Evolutionary conservation across 1,140 invertebrate genomes (phyloP), one percentile per base, ranked within the genome.

Genomic region (Drosophila sucinea): DNA sequence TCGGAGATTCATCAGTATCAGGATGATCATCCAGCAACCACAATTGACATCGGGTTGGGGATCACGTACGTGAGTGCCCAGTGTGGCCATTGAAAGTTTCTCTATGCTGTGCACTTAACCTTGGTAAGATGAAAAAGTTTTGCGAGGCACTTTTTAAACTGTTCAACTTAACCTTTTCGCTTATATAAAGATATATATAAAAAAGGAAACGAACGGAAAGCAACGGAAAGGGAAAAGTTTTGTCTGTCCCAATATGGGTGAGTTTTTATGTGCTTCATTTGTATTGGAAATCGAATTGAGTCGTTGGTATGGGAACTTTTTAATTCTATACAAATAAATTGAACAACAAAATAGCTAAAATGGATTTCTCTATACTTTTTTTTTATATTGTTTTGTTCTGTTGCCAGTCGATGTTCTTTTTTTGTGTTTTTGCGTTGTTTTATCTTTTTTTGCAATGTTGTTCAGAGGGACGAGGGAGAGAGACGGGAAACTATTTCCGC

Each of bases 401-500:
- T 6, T 25, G 25, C 44, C 44, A 27, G 4, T 51, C 7, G 25
- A 51, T 51, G 25, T n/a, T 51, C 10, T 51, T 8, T 8, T 51
- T 10, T 51, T 38, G 8, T 38, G 35, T 11, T 38, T 2, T 38
- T 29, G 4, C 30, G 10, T n/a, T 58, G n/a, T 58, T 35, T 58
- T 58, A 58, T 58, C 56, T 57, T 57, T 32, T 57, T 51, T 8
- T 0, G 8, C 11, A 32, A 57, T 33, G 27, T 33, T 27, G 7
- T 17, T 17, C 17, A 3, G 23, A 27, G 23, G 44, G 44, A 6
- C 4, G 2, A 4, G 2, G 1, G 11, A 17, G 30, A n/a, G 11
- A n/a, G 6, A 56, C 66, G 60, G 41, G 30, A 69, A 77, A 77
- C 73, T 77, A 77, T 67, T 77, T 77, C 67, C 74, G 62, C 56